These are phyloP conservation scores for Xyrichtys novacula DNA, from an alignment of 2,797 vertebrate species.

Conservation along the genomic window DNA sequence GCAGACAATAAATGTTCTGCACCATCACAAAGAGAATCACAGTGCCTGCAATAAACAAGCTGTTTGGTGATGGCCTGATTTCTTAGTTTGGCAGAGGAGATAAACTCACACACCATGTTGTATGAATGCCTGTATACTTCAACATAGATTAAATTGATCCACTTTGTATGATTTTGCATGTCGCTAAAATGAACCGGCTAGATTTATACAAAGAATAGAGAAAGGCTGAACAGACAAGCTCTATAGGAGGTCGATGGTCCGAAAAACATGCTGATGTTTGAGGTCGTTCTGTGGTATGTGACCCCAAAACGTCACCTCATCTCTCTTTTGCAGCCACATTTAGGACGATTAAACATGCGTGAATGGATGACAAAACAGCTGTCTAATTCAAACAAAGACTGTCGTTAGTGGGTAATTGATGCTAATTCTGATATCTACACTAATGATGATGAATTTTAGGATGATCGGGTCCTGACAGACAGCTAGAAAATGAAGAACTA, in stretches of 20 bases:
- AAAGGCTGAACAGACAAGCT: neutral
- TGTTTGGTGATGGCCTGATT: conserved; percentile 15
- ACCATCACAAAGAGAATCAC: neutral
- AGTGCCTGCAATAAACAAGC: neutral
- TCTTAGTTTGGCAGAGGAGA: conserved; percentile 8
- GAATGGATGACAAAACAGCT: conserved; percentile 28
- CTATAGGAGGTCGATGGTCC: conserved; percentile 12
- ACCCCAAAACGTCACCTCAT: conserved; percentile 74
- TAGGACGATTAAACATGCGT: conserved; percentile 46
- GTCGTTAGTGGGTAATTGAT: conserved; percentile 17
- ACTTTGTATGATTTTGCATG: neutral
- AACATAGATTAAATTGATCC: neutral
- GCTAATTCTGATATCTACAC: conserved; percentile 6
- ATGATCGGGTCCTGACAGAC: too few species aligned
- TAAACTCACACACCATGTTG: neutral
- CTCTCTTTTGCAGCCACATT: conserved; percentile 49
- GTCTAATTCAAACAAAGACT: conserved; percentile 30
- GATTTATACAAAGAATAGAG: neutral
- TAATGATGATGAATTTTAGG: neutral
- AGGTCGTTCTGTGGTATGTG: conserved; percentile 49
- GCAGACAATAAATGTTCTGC: conserved; percentile 23
- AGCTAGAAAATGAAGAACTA: too few species aligned
- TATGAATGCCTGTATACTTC: neutral
- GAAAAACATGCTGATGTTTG: conserved; percentile 28
- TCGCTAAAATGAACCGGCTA: neutral